These are phyloP conservation scores for Pollicipes pollicipes DNA, from an alignment of 1,140 invertebrate genomes.

Conservation along the genomic window DNA sequence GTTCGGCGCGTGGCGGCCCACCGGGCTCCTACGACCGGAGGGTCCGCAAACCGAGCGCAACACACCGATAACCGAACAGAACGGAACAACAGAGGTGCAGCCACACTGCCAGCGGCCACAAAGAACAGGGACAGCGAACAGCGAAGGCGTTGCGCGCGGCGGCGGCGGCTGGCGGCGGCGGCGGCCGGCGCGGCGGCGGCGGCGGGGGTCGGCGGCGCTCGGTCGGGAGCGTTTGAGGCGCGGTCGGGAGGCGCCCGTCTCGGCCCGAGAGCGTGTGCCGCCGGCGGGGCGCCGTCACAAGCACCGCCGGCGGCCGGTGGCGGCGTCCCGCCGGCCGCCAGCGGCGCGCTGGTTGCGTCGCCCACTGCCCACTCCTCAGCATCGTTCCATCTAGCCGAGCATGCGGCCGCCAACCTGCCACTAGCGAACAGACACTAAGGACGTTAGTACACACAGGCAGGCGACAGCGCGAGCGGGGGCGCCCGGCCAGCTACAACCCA, in stretches of 20 bases:
- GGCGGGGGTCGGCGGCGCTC: background rate
- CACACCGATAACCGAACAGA: background rate
- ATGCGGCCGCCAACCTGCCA: background rate
- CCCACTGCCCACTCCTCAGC: background rate
- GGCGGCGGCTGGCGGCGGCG: background rate
- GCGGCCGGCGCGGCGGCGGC: background rate
- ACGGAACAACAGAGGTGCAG: background rate
- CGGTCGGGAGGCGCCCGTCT: background rate
- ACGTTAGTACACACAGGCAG: background rate
- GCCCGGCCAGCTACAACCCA: too few relatives aligned
- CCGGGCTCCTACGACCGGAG: background rate
- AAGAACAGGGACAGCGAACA: slow-evolving; percentile 14
- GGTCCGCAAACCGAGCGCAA: background rate
- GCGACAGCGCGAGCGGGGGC: too few relatives aligned
- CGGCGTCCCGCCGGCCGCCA: slow-evolving; percentile 7
- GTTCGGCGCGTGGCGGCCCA: too few relatives aligned
- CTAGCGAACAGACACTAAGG: background rate
- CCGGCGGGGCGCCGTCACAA: background rate
- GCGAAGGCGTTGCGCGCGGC: slow-evolving; percentile 8
- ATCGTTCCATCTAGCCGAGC: background rate
- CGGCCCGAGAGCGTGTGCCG: background rate
- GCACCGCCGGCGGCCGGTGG: background rate
- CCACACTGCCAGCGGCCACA: slow-evolving; percentile 5
- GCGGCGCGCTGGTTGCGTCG: background rate
- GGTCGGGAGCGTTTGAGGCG: background rate